Evolutionary conservation across 2,797 vertebrate species (phyloP).

Genomic region (Galagoides demidoff): DNA sequence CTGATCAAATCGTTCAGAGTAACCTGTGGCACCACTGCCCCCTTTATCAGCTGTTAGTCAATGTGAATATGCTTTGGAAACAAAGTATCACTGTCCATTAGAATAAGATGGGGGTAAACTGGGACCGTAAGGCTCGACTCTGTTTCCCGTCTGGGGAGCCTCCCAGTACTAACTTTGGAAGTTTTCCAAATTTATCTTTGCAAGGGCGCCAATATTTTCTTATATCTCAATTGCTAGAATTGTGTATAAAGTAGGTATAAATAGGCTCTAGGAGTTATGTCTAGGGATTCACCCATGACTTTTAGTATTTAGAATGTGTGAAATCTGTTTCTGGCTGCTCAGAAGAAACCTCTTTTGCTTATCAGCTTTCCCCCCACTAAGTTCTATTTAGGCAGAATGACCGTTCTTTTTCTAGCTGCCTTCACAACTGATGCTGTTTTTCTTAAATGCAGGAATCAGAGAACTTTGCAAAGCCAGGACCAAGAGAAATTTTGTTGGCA

Average conservation of each 20-base stretch:
- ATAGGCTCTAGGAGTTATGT: neutral
- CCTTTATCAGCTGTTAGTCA: neutral
- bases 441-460: neutral
- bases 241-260: neutral
- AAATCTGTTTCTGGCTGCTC: neutral
- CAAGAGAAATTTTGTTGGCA: neutral
- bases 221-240: neutral
- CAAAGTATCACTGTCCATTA: neutral
- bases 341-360: neutral
- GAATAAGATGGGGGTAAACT: neutral
- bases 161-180: neutral
- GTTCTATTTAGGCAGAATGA: conserved; percentile 29
- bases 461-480: conserved; percentile 10
- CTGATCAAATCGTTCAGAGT: neutral
- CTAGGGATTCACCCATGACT: neutral
- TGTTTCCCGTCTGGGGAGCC: neutral
- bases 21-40: neutral
- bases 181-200: neutral
- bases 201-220: neutral
- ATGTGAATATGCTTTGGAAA: conserved; percentile 29
- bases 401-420: neutral
- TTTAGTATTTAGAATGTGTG: conserved; percentile 23
- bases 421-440: neutral
- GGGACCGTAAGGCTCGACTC: neutral
- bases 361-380: neutral